These are phyloP conservation scores for Litocranius walleri DNA, from an alignment of 2,113 vertebrate genomes.

Conservation along the genomic window DNA sequence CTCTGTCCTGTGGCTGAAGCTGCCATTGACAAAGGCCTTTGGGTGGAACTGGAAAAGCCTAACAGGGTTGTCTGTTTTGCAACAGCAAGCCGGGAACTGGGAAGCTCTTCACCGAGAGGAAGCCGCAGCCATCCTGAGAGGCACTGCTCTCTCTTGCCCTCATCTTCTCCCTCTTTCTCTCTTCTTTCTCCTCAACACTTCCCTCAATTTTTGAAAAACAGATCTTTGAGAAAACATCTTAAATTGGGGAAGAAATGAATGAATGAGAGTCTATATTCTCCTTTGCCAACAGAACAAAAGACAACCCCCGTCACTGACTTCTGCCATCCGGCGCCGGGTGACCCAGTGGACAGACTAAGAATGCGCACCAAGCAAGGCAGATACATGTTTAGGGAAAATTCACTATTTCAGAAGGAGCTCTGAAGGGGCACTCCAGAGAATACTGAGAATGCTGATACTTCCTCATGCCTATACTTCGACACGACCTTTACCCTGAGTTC, in stretches of 20 bases:
- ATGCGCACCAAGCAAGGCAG: background rate
- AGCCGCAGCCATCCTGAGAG: no score
- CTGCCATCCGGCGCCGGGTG: background rate
- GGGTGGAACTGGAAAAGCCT: background rate
- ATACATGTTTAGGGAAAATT: background rate
- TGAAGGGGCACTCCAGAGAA: no score
- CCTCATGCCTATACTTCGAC: rapidly evolving
- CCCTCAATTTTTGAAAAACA: background rate
- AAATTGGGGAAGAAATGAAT: background rate
- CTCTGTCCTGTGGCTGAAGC: background rate
- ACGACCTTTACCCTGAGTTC: background rate
- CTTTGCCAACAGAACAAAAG: background rate
- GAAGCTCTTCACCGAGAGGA: background rate
- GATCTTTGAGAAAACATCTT: background rate
- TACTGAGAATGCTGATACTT: rapidly evolving
- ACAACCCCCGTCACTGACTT: no score
- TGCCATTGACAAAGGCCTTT: background rate
- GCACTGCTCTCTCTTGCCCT: rapidly evolving
- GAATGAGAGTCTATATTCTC: background rate
- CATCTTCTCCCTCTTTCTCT: background rate
- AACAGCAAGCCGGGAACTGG: background rate
- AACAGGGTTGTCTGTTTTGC: background rate
- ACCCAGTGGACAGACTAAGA: background rate
- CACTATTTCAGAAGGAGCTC: background rate
- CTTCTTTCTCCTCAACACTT: background rate